These are phyloP conservation scores for Lepidocyrtinus sp. DNA, from an alignment of 2,888 invertebrate species.

Conservation along the genomic window DNA sequence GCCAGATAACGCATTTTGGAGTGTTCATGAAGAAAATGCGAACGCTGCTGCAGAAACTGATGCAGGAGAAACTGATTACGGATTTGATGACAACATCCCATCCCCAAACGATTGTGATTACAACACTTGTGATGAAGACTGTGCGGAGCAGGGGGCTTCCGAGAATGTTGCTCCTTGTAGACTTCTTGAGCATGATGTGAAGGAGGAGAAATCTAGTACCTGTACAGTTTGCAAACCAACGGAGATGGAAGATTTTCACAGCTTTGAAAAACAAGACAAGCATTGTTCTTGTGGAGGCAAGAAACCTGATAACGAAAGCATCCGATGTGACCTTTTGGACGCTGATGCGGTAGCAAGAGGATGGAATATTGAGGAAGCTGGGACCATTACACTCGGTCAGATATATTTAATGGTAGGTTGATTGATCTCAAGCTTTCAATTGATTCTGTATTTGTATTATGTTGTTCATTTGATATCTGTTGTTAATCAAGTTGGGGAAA, in stretches of 20 bases:
- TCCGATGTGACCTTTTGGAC: slow-evolving; percentile 62
- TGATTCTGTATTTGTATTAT: background rate
- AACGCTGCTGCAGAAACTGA: slow-evolving; percentile 48
- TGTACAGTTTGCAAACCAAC: slow-evolving; percentile 13
- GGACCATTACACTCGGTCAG: slow-evolving; percentile 89
- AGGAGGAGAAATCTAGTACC: slow-evolving; percentile 24
- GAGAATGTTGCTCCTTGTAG: slow-evolving; percentile 29
- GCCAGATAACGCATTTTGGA: slow-evolving; percentile 34
- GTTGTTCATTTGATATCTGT: slow-evolving; percentile 14
- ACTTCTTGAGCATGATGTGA: slow-evolving; percentile 18
- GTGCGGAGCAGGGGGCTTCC: slow-evolving; percentile 20
- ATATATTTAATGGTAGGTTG: slow-evolving; percentile 85
- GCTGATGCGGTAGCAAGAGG: slow-evolving; percentile 76
- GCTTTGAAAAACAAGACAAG: slow-evolving; percentile 29
- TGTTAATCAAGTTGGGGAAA: slow-evolving; percentile 71
- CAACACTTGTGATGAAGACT: slow-evolving; percentile 47
- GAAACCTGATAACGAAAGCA: slow-evolving; percentile 58
- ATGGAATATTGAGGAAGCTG: slow-evolving; percentile 85
- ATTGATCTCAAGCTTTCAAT: background rate
- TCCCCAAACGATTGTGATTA: slow-evolving; percentile 49
- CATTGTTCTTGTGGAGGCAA: slow-evolving; percentile 29
- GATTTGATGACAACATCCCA: slow-evolving; percentile 48
- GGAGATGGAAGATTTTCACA: slow-evolving; percentile 38
- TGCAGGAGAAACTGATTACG: slow-evolving; percentile 42
- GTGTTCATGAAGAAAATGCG: slow-evolving; percentile 51